Evolutionary conservation across 2,797 vertebrate genomes (phyloP).

Genomic region (Tauraco hartlaubi): DNA sequence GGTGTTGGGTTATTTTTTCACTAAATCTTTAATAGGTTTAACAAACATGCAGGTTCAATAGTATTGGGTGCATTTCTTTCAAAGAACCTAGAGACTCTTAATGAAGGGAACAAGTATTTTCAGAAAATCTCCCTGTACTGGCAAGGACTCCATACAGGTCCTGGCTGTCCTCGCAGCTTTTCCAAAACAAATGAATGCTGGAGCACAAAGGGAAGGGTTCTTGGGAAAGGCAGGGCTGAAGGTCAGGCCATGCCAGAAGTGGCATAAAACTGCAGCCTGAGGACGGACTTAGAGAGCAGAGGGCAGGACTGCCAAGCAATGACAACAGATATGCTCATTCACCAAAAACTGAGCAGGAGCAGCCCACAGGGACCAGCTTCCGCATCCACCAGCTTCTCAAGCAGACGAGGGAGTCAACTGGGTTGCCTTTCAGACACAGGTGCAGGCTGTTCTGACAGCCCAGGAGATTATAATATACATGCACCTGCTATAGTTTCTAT

Average conservation of each 20-base stretch:
- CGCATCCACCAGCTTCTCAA: background rate
- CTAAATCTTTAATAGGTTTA: background rate
- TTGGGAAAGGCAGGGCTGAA: background rate
- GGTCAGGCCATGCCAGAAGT: background rate
- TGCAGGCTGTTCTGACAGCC: background rate
- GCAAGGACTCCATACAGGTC: background rate
- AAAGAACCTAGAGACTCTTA: background rate
- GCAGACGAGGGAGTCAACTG: accelerated
- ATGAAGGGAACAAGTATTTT: background rate
- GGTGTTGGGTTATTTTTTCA: background rate
- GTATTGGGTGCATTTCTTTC: background rate
- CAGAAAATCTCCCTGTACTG: background rate
- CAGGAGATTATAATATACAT: background rate
- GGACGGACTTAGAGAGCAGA: background rate
- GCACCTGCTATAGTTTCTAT: background rate
- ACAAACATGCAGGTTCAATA: background rate
- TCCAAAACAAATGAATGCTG: background rate
- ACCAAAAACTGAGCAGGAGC: background rate
- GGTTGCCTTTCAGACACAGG: accelerated
- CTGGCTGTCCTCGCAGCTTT: background rate
- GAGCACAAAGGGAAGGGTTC: background rate
- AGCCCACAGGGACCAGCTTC: background rate
- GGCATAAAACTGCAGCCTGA: background rate
- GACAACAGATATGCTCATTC: background rate
- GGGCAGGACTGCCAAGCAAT: background rate